phyloP scores from a whole-genome alignment of 1,140 invertebrate species.

The Papilio dardanus region DNA sequence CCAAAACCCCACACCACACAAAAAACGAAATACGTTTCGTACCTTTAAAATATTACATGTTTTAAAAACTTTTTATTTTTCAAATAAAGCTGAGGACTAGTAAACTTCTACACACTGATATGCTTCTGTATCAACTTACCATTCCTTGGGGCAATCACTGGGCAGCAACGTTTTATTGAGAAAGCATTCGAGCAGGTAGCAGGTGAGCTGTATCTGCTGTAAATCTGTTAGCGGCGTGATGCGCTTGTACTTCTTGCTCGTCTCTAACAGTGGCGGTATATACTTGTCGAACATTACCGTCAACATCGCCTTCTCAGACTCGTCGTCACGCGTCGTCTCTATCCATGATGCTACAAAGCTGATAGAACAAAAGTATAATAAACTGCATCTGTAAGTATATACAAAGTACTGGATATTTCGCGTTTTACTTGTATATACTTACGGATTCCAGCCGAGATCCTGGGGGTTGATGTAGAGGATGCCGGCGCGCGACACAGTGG shows the following conservation, averaged over 20 bases:
- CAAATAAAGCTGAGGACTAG: neutral
- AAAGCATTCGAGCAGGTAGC: constrained; percentile 93
- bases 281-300: constrained; percentile 97
- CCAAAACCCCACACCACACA: constrained; percentile 97
- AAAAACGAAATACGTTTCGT: constrained; percentile 97
- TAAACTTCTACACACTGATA: too few species aligned
- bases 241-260: constrained; percentile 93
- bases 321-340: constrained; percentile 88
- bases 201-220: constrained; percentile 95
- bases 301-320: constrained; percentile 90
- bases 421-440: constrained; percentile 72
- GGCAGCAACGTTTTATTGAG: constrained; percentile 91
- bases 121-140: constrained; percentile 81
- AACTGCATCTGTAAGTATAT: neutral
- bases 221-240: constrained; percentile 96
- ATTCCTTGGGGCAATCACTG: constrained; percentile 94
- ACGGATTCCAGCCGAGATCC: constrained; percentile 99
- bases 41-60: constrained; percentile 77
- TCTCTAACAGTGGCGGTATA: constrained; percentile 92
- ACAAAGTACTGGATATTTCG: neutral
- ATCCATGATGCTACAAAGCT: constrained; percentile 96
- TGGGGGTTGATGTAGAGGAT: constrained; percentile 96
- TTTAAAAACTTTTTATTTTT: neutral
- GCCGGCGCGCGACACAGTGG: constrained; percentile 96
- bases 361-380: constrained; percentile 24